phyloP scores from a whole-genome alignment of 2,888 invertebrate genomes.

The Campoplex capitator region DNA sequence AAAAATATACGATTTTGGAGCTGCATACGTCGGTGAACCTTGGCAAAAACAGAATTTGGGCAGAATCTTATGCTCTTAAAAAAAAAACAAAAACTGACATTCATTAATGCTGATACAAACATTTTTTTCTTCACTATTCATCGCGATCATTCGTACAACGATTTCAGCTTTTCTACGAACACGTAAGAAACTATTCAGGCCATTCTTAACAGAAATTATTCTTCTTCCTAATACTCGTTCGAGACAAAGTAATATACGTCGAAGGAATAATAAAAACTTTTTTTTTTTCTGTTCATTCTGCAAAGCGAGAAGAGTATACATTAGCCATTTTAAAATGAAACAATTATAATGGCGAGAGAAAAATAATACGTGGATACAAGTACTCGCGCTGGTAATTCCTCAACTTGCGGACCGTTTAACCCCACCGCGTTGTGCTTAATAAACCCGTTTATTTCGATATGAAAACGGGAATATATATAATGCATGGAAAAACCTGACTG shows the following conservation, averaged over 20 bases:
- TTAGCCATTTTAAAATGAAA: neutral
- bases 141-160: neutral
- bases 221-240: too few species aligned
- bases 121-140: neutral
- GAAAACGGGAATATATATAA: constrained; percentile 22
- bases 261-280: too few species aligned
- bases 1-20: neutral
- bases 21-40: neutral
- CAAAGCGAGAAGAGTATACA: neutral
- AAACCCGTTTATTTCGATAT: constrained; percentile 52
- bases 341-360: neutral
- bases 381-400: constrained; percentile 5
- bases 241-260: too few species aligned
- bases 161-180: neutral
- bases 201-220: too few species aligned
- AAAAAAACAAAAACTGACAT: too few species aligned
- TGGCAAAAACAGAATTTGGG: neutral
- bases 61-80: neutral
- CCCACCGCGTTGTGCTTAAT: neutral
- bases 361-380: neutral
- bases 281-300: neutral
- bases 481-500: constrained; percentile 26
- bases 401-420: constrained; percentile 7
- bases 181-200: neutral
- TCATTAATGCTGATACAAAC: too few species aligned